Evolutionary conservation across 2,113 vertebrate species (phyloP), one percentile per base, ranked within the genome.

Genomic region (Daphoenositta chrysoptera): DNA sequence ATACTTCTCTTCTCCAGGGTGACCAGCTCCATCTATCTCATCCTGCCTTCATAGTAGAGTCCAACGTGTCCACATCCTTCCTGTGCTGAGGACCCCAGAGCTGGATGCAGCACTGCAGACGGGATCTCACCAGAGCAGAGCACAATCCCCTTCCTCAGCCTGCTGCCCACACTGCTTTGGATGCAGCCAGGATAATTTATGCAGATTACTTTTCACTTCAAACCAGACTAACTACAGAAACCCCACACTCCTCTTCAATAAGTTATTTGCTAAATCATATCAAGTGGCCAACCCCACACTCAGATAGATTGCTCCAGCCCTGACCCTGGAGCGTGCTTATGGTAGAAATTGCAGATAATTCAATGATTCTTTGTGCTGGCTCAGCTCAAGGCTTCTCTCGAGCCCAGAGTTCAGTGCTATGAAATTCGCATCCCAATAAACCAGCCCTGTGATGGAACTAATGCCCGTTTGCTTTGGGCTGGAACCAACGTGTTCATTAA

Each of bases 361-460:
- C 90, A 84, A 78, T 65, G 77, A 89, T 82, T 90, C 76, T 60
- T 93, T 60, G 48, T 92, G 94, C 96, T 89, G 39, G 60, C 85
- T 95, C 93, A 95, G 90, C 92, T 95, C 78, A 71, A 47, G 85
- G 47, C 64, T 88, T 83, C 90, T 92, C 39, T 14, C 23, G 51
- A 91, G 87, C 85, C n/a, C 78, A 48, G 91, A 76, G 51, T 53
- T 95, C 88, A 94, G 82, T 6, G 2, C 58, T 85, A 11, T 75
- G 75, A 76, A 70, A 90, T 91, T 61, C 90, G 8, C 89, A 89
- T 93, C 84, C 90, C 70, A 42, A 39, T 93, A 54, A 91, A 82
- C 39, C 33, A 90, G 39, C 48, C 28, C 53, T 87, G 23, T 54
- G 40, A 94, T 35, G n/a, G 79, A 88, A 27, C 87, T 77, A 73